A percentile compares a stretch with the other conserved stretches of the same genome.
These are phyloP conservation scores for Donacobius atricapilla DNA, from an alignment of 2,113 vertebrate species.

Conservation along the genomic window DNA sequence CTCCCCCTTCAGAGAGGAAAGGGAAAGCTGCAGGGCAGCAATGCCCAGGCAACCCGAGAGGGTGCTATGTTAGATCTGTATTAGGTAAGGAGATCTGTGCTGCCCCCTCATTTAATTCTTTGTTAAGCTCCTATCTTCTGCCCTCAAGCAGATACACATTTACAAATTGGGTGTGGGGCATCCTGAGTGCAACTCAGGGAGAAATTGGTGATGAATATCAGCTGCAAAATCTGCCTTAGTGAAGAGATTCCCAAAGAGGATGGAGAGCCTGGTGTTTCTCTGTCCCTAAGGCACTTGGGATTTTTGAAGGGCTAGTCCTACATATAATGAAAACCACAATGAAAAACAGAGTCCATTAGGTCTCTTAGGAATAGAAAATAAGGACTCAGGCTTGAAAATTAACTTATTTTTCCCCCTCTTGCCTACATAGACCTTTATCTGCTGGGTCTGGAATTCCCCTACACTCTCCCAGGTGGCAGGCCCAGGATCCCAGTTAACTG, in stretches of 20 bases:
- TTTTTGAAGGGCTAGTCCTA: background rate
- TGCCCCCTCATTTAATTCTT: background rate
- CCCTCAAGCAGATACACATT: background rate
- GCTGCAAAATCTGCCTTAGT: background rate
- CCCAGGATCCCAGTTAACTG: background rate
- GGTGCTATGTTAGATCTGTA: background rate
- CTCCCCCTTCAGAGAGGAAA: background rate
- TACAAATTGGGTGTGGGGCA: background rate
- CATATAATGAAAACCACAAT: background rate
- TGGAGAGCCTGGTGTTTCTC: background rate
- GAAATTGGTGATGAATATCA: background rate
- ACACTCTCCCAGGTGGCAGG: background rate
- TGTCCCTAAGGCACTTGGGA: background rate
- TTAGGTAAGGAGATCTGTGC: background rate
- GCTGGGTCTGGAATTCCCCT: background rate
- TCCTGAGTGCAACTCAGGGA: background rate
- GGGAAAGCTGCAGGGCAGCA: background rate
- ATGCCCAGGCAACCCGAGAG: background rate
- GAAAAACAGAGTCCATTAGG: background rate
- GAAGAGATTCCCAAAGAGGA: background rate
- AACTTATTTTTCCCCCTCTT: background rate
- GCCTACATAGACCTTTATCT: background rate
- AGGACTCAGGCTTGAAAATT: background rate
- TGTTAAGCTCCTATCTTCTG: background rate
- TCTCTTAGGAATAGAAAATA: background rate